Conservation (phyloP, 2,797 vertebrate species). For the Lagodon rhomboides region DNA sequence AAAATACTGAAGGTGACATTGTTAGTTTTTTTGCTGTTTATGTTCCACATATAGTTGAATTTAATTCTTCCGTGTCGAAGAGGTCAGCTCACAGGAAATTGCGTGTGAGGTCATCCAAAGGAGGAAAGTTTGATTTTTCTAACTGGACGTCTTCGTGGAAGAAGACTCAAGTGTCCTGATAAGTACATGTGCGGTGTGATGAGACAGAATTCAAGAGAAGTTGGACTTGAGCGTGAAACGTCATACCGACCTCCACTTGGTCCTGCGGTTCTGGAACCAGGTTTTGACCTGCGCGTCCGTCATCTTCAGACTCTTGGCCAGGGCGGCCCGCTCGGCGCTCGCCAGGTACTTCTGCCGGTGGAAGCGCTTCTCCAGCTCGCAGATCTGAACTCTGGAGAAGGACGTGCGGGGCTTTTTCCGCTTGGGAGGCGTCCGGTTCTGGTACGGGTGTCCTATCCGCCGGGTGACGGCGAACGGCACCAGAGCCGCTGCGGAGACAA, state of each 20-base stretch:
- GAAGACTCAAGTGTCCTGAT: rapidly evolving
- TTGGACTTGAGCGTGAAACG: not conserved
- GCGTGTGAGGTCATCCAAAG: not conserved
- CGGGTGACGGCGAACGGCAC: constrained; percentile 96
- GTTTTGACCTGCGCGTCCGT: constrained; percentile 99
- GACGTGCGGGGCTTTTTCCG: constrained; percentile 98
- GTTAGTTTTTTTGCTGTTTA: not conserved
- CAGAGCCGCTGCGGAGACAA: constrained; percentile 88
- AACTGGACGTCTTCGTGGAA: no score
- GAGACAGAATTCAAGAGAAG: no score
- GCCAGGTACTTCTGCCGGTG: constrained; percentile 98
- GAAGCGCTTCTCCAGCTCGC: constrained; percentile 97
- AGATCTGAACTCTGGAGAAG: constrained; percentile 97
- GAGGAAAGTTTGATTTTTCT: constrained; percentile 20
- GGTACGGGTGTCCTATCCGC: constrained; percentile 98
- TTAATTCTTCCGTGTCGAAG: constrained; percentile 10
- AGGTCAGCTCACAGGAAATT: constrained; percentile 48
- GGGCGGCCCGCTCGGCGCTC: constrained; percentile 93
- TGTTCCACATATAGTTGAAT: not conserved
- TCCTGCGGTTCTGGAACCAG: constrained; percentile 98
- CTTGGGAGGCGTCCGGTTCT: constrained; percentile 98
- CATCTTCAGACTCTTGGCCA: constrained; percentile 98
- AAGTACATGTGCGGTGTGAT: rapidly evolving
- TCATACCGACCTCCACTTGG: constrained; percentile 93
- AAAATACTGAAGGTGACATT: not conserved